These are phyloP conservation scores for Cyaniris semiargus DNA, from an alignment of 2,888 invertebrate species.

Conservation along the genomic window DNA sequence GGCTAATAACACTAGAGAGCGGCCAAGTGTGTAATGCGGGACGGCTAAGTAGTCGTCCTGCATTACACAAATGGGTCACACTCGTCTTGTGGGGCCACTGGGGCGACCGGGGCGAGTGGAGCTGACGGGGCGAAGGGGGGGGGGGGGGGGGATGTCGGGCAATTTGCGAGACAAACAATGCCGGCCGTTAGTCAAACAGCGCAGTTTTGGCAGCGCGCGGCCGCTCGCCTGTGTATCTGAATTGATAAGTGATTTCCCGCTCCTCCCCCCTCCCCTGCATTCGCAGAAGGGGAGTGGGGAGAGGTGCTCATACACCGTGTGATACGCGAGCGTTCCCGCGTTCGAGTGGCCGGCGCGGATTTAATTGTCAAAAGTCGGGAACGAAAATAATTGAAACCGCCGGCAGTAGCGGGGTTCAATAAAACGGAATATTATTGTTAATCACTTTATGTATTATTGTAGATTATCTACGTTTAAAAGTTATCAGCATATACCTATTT, in stretches of 20 bases:
- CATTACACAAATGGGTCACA: constrained; percentile 9
- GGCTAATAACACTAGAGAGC: constrained; percentile 7
- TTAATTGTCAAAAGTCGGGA: constrained; percentile 17
- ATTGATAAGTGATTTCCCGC: constrained; percentile 13
- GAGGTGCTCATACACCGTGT: constrained; percentile 10
- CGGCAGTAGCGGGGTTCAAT: not conserved
- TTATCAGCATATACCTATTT: not conserved
- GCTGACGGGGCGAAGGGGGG: not conserved
- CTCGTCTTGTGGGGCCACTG: constrained; percentile 5
- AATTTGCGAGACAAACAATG: constrained; percentile 21
- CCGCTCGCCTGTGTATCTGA: constrained; percentile 4
- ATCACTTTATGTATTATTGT: no score
- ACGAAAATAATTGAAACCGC: constrained; percentile 3
- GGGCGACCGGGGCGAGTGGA: not conserved
- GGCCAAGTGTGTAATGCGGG: no score
- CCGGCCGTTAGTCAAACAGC: constrained; percentile 21
- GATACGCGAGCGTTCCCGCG: not conserved
- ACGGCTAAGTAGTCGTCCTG: not conserved
- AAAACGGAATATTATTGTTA: not conserved
- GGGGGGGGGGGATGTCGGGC: not conserved
- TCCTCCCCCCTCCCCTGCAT: not conserved
- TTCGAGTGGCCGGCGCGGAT: constrained; percentile 12
- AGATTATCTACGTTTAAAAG: not conserved
- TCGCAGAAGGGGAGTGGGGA: not conserved
- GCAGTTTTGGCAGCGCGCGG: constrained; percentile 14